Evolutionary conservation across 2,888 invertebrate species (phyloP), one percentile per base, ranked within the genome.

Genomic region (Ectemnius cavifrons): DNA sequence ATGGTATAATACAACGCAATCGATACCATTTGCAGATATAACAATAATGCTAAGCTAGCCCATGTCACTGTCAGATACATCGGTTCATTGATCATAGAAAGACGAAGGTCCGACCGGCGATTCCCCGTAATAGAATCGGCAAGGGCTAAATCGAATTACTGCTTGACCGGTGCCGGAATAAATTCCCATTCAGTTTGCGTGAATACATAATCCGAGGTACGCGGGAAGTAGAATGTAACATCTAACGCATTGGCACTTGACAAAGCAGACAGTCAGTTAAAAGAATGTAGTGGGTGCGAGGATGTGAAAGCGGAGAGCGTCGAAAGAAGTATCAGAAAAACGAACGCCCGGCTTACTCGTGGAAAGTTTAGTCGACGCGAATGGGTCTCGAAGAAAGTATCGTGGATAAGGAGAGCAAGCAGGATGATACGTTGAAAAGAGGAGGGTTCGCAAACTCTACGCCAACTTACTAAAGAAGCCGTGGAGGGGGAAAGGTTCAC

Each of bases 311-410:
- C 20, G n/a, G 63, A 20, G 47, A 8, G 13, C 13, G 47, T 1
- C 27, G 18, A 18, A 46, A 27, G 45, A 23, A 45, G 46, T 52
- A n/a, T 20, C 14, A 37, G n/a, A 37, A 23, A 60, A 47, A 6
- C 16, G 49, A 63, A 16, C 23, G 18, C n/a, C 60, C 23, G 11
- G 20, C 16, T 13, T 13, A 56, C 57, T 60, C 60, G 37, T 58
- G 69, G 52, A 69, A 59, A 64, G 60, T 63, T 56, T 47, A 69
- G 49, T n/a, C 52, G 60, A 23, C 8, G 46, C 47, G 69, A 67
- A 60, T 63, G 52, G 52, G 16, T 27, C 47, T 23, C 14, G 45
- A 18, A 63, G 52, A 49, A 62, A 18, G 49, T 28, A 27, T 61
- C 27, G 63, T 58, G 46, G 63, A 46, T 66, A 77, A 63, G 65